A percentile compares a stretch with the other conserved stretches of the same genome.
phyloP scores from a whole-genome alignment of 2,113 vertebrate species.

The Glaucidium brasilianum region DNA sequence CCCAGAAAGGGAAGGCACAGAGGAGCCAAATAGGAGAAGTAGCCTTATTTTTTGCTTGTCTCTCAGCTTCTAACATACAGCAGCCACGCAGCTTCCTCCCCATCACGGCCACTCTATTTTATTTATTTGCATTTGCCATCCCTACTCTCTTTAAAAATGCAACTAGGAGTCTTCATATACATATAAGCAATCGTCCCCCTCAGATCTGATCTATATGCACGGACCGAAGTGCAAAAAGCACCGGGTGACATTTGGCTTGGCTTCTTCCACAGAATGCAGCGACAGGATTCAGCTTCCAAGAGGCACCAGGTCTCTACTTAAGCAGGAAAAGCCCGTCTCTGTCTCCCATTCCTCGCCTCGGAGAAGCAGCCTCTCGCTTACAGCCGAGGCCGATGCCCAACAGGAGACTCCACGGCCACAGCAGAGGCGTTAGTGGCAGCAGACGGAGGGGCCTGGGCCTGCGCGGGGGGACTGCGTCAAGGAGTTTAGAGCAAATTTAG shows the following conservation, averaged over 20 bases:
- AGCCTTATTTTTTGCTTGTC: background rate
- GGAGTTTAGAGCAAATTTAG: background rate
- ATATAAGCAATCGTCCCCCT: background rate
- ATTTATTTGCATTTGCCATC: background rate
- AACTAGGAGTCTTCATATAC: background rate
- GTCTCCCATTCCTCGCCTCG: background rate
- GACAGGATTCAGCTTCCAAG: background rate
- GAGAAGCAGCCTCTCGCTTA: background rate
- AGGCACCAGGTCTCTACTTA: background rate
- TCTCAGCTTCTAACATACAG: background rate
- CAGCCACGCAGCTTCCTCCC: background rate
- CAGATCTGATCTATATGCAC: background rate
- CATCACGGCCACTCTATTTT: rapidly evolving
- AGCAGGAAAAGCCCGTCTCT: background rate
- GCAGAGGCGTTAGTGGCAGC: background rate
- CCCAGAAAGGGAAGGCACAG: background rate
- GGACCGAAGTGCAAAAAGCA: background rate
- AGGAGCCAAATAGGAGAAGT: background rate
- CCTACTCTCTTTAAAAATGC: background rate
- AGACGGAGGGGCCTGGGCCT: rapidly evolving
- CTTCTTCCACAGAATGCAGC: rapidly evolving
- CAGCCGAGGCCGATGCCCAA: background rate
- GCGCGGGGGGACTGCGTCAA: rapidly evolving
- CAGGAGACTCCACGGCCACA: rapidly evolving
- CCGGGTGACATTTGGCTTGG: background rate